These are phyloP conservation scores for Metopolophium dirhodum DNA, from an alignment of 1,140 invertebrate genomes.

Conservation along the genomic window DNA sequence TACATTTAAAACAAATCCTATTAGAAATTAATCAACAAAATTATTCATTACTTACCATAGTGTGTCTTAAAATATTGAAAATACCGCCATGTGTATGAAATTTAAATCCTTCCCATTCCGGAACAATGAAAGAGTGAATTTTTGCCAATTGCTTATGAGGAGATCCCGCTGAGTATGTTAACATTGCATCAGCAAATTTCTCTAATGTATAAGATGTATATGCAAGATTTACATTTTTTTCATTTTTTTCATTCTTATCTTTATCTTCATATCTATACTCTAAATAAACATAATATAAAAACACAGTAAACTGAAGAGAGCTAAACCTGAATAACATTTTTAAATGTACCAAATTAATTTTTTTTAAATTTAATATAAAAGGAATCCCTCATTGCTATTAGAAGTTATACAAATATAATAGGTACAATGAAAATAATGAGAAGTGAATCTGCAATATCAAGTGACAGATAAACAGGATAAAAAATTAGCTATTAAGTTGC, in stretches of 20 bases:
- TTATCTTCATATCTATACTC: constrained; percentile 42
- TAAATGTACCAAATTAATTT: not conserved
- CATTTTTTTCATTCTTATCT: not conserved
- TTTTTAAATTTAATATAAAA: not conserved
- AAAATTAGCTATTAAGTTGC: too few species aligned
- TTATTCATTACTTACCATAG: constrained; percentile 29
- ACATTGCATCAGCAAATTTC: constrained; percentile 49
- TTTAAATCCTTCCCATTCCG: constrained; percentile 36
- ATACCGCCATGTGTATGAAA: constrained; percentile 52
- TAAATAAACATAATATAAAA: constrained; percentile 52
- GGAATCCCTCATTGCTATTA: too few species aligned
- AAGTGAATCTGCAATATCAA: too few species aligned
- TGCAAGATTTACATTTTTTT: constrained; percentile 18
- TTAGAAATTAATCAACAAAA: not conserved
- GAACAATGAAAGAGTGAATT: constrained; percentile 52
- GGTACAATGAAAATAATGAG: too few species aligned
- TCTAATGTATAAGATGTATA: constrained; percentile 56
- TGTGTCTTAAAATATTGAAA: constrained; percentile 39
- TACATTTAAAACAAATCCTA: not conserved
- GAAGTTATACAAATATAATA: too few species aligned
- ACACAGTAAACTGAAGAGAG: not conserved
- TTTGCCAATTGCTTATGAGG: constrained; percentile 43
- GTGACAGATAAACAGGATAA: too few species aligned
- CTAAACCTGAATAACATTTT: not conserved
- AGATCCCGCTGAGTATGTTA: not conserved